phyloP scores from a whole-genome alignment of 2,797 vertebrate species.

The Lateolabrax maculatus region DNA sequence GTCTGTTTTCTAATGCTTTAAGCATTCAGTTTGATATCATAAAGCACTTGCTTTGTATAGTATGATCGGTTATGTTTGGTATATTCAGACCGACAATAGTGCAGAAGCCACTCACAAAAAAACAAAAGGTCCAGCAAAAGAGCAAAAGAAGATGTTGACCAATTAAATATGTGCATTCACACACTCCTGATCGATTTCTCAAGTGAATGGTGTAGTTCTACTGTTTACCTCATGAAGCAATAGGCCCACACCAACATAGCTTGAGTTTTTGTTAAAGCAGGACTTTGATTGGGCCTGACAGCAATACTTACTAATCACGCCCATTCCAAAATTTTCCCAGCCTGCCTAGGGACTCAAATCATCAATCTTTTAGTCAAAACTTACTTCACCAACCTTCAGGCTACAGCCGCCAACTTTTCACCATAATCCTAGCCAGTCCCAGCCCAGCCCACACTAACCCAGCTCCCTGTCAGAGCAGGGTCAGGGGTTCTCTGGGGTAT shows the following conservation, averaged over 20 bases:
- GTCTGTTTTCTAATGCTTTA: too few relatives aligned
- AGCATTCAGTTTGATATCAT: too few relatives aligned
- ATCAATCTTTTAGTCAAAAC: slow-evolving; percentile 54
- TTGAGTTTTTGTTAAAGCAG: not conserved
- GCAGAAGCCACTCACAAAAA: not conserved
- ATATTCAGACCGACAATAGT: not conserved
- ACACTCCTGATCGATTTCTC: not conserved
- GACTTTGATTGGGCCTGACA: not conserved
- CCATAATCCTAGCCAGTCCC: slow-evolving; percentile 28
- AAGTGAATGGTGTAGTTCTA: not conserved
- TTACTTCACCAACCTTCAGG: slow-evolving; percentile 44
- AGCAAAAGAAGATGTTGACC: not conserved
- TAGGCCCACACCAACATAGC: not conserved
- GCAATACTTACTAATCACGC: slow-evolving; percentile 37
- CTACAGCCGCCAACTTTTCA: slow-evolving; percentile 23
- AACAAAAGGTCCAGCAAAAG: not conserved
- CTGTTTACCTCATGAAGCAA: not conserved
- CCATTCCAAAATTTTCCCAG: slow-evolving; percentile 27
- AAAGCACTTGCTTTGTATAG: too few relatives aligned
- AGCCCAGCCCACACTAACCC: slow-evolving; percentile 33
- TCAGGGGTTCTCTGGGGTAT: slow-evolving; percentile 76
- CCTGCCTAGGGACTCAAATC: slow-evolving; percentile 24
- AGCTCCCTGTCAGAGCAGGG: slow-evolving; percentile 70
- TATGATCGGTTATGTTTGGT: not conserved
- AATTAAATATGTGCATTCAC: not conserved